Evolutionary conservation across 37 sponge, comb jelly and placozoan species (phyloP).

Genomic region (Chondrosia reniformis): DNA sequence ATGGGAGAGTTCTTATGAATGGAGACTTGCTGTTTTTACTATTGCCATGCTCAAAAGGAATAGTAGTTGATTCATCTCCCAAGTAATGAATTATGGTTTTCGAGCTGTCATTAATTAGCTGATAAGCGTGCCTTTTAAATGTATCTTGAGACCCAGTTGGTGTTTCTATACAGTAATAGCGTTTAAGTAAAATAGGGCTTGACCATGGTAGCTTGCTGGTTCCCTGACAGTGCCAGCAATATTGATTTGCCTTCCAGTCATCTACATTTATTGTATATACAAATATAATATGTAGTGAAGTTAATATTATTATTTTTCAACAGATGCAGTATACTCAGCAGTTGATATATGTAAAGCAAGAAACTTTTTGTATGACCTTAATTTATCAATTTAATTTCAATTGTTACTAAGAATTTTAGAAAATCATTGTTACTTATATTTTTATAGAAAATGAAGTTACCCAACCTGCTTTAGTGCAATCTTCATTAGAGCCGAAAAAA

Average conservation of each 20-base stretch:
- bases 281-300: too few species aligned
- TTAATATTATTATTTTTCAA: too few species aligned
- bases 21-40: not conserved
- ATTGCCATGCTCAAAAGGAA: constrained; percentile 9
- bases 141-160: not conserved
- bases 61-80: not conserved
- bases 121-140: constrained; percentile 25
- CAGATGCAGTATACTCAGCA: too few species aligned
- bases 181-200: constrained; percentile 7
- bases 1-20: not conserved
- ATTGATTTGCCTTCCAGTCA: constrained; percentile 39
- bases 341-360: too few species aligned
- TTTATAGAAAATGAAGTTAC: too few species aligned
- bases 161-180: constrained; percentile 5
- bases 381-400: too few species aligned
- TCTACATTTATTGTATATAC: constrained; percentile 17
- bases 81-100: constrained; percentile 1
- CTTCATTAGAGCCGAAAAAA: too few species aligned
- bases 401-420: too few species aligned
- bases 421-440: too few species aligned
- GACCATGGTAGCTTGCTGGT: constrained; percentile 7
- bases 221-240: constrained; percentile 29
- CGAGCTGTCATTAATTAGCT: not conserved
- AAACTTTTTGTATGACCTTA: too few species aligned
- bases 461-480: too few species aligned